phyloP scores from a whole-genome alignment of 2,888 invertebrate species.

The Scelioninae gen. 2 region DNA sequence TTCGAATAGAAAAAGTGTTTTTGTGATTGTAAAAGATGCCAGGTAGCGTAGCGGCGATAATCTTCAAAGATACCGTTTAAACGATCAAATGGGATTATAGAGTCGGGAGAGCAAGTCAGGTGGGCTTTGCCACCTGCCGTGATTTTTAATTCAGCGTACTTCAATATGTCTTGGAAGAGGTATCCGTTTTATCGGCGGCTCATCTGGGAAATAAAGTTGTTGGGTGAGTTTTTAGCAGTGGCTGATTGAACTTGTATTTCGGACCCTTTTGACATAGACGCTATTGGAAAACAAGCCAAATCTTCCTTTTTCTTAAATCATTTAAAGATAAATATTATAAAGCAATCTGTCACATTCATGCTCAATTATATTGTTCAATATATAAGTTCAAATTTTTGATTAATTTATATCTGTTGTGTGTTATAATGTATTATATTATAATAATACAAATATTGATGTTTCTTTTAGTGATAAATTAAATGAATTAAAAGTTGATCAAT shows the following conservation, averaged over 20 bases:
- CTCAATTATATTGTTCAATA: too few species aligned
- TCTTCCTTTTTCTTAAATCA: too few species aligned
- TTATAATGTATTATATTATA: too few species aligned
- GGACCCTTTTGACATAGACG: too few species aligned
- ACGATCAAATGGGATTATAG: constrained; percentile 54
- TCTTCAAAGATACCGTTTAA: constrained; percentile 47
- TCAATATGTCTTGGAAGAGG: constrained; percentile 53
- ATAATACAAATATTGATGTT: too few species aligned
- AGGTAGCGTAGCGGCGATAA: constrained; percentile 22
- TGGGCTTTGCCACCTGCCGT: constrained; percentile 58
- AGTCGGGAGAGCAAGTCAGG: constrained; percentile 48
- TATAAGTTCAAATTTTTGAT: too few species aligned
- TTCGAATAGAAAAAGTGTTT: constrained; percentile 49
- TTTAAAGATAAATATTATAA: too few species aligned
- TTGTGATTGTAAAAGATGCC: constrained; percentile 7
- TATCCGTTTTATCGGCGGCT: constrained; percentile 50
- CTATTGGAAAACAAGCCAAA: too few species aligned
- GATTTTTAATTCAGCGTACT: constrained; percentile 60
- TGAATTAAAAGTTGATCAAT: too few species aligned
- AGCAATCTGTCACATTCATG: too few species aligned
- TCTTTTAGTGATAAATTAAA: too few species aligned
- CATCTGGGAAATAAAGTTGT: constrained; percentile 59
- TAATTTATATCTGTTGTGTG: too few species aligned
- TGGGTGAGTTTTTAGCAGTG: constrained; percentile 55
- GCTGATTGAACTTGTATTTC: constrained; percentile 48